Conservation (phyloP, 2,888 invertebrate species). For the Hedya salicella region DNA sequence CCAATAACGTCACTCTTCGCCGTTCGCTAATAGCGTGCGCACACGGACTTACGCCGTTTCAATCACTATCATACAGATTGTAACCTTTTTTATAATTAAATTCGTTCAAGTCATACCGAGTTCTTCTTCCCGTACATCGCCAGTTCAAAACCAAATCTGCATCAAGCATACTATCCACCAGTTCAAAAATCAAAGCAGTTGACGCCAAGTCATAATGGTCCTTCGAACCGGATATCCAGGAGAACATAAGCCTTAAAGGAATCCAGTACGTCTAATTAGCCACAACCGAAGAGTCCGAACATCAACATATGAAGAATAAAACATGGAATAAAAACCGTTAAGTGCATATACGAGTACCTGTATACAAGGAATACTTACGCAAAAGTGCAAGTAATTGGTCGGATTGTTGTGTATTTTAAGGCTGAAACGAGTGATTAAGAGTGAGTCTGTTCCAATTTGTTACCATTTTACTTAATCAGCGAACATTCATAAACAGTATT, state of each 20-base stretch:
- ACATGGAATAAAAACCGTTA: not conserved
- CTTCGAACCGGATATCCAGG: not conserved
- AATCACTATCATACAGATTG: no score
- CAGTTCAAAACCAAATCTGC: no score
- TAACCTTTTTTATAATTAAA: no score
- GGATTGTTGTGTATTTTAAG: not conserved
- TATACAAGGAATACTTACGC: not conserved
- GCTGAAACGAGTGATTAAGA: constrained; percentile 16
- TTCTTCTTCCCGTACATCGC: no score
- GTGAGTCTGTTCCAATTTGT: constrained; percentile 19
- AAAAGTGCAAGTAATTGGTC: not conserved
- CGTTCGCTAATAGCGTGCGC: no score
- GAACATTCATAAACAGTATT: no score
- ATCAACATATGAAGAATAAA: not conserved
- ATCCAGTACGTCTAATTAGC: not conserved
- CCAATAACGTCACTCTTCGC: no score
- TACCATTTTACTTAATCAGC: no score
- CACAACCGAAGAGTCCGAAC: not conserved
- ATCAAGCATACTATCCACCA: no score
- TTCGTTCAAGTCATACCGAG: no score
- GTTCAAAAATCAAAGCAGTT: no score
- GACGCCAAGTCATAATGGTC: not conserved
- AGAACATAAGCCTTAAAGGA: not conserved
- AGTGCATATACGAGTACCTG: not conserved
- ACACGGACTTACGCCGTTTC: no score